Conservation (phyloP, 2,888 invertebrate species). For the Carcina quercana region DNA sequence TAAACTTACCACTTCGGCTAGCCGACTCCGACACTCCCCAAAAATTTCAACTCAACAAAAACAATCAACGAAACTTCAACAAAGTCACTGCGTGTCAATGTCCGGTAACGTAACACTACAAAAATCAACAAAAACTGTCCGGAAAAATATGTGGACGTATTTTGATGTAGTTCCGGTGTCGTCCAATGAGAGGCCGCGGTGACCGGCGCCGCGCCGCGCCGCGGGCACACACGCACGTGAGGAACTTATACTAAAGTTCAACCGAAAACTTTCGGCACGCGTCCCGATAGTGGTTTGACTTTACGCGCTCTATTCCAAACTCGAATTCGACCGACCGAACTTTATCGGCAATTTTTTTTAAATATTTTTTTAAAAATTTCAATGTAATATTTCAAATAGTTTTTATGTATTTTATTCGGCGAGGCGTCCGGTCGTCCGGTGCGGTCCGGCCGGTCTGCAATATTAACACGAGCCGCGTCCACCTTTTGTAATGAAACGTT, state of each 20-base stretch:
- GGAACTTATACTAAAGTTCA: slow-evolving; percentile 51
- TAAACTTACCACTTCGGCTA: slow-evolving; percentile 44
- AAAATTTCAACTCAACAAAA: slow-evolving; percentile 42
- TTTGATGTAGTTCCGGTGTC: slow-evolving; percentile 24
- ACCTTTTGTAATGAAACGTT: slow-evolving; percentile 75
- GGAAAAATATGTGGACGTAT: slow-evolving; percentile 23
- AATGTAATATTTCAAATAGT: slow-evolving; percentile 26
- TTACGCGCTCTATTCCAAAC: slow-evolving; percentile 29
- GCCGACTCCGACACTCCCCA: slow-evolving; percentile 22
- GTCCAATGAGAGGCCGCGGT: slow-evolving; percentile 23
- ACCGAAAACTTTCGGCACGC: slow-evolving; percentile 52
- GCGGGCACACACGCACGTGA: slow-evolving; percentile 61
- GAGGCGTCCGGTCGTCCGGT: slow-evolving; percentile 70
- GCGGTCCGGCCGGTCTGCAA: slow-evolving; percentile 70
- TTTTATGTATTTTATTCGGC: slow-evolving; percentile 53
- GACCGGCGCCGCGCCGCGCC: slow-evolving; percentile 41
- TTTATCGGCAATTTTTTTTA: not conserved
- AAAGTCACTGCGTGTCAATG: slow-evolving; percentile 57
- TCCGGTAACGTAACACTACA: slow-evolving; percentile 42
- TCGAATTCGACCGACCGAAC: slow-evolving; percentile 15
- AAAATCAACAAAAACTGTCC: slow-evolving; percentile 34
- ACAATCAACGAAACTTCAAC: slow-evolving; percentile 58
- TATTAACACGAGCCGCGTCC: slow-evolving; percentile 72
- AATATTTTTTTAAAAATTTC: slow-evolving; percentile 18
- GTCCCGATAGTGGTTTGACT: slow-evolving; percentile 39